Percentiles rank a stretch among this genome's conserved stretches.
phyloP scores from a whole-genome alignment of 1,140 invertebrate genomes.

The Littorina saxatilis region DNA sequence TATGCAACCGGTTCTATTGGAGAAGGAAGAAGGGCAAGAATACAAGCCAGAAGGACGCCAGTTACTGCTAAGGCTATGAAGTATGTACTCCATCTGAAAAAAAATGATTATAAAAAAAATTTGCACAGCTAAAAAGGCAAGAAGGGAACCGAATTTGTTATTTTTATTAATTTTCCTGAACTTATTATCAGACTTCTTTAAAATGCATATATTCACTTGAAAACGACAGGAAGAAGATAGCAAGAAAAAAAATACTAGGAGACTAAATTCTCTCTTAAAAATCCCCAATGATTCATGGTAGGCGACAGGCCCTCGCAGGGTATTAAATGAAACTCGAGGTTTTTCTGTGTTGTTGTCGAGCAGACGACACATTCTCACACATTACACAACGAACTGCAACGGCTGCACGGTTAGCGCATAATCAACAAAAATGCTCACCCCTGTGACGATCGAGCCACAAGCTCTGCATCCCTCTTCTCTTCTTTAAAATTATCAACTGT shows the following conservation, averaged over 20 bases:
- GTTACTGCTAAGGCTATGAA: slow-evolving; percentile 44
- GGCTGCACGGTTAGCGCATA: not conserved
- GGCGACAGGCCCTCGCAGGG: no score
- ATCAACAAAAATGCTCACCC: slow-evolving; percentile 11
- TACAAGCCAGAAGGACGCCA: slow-evolving; percentile 44
- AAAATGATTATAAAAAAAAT: no score
- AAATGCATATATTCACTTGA: no score
- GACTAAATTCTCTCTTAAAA: no score
- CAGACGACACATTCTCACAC: not conserved
- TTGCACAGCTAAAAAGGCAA: no score
- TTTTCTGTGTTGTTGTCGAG: not conserved
- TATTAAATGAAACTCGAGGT: no score
- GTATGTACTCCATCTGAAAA: slow-evolving; percentile 56
- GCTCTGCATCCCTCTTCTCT: slow-evolving; percentile 22
- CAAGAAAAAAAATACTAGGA: no score
- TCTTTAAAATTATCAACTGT: not conserved
- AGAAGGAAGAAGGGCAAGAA: slow-evolving; percentile 57
- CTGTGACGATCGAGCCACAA: slow-evolving; percentile 19
- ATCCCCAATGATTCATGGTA: no score
- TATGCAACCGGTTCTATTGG: slow-evolving; percentile 61
- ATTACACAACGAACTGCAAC: not conserved
- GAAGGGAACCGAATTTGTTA: no score
- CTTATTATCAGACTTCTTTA: no score
- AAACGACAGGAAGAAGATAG: no score
- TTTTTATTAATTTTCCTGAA: no score